These are phyloP conservation scores for Zonitis immaculata DNA, from an alignment of 2,888 invertebrate species.

Conservation along the genomic window DNA sequence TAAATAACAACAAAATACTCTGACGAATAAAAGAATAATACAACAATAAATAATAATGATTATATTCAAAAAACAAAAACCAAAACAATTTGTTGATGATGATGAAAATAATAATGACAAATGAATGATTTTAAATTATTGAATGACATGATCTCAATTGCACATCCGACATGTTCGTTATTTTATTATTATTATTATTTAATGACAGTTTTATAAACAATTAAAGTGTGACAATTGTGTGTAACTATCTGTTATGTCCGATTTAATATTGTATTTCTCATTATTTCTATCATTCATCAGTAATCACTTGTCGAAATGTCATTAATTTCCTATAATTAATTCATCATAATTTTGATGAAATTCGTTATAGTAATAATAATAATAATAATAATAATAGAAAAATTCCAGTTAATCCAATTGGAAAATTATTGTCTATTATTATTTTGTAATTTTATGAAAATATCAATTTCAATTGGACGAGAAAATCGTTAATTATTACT, in stretches of 20 bases:
- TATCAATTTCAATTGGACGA: no score
- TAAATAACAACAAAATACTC: background rate
- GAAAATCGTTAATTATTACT: no score
- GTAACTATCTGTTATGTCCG: conserved; percentile 21
- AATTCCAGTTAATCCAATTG: no score
- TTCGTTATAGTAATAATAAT: no score
- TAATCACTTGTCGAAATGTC: conserved; percentile 19
- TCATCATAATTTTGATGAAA: no score
- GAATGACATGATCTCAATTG: conserved; percentile 9
- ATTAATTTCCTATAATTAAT: conserved; percentile 19
- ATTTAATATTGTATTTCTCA: conserved; percentile 16
- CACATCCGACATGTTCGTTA: conserved; percentile 10
- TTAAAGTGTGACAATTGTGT: conserved; percentile 16
- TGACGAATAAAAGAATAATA: background rate
- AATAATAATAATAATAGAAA: no score
- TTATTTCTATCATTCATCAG: conserved; percentile 15
- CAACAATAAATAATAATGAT: background rate
- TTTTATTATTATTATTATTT: no score
- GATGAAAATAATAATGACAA: background rate
- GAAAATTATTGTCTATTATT: no score
- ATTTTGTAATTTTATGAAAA: no score
- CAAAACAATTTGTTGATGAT: no score
- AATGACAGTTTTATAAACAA: conserved; percentile 18
- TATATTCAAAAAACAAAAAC: background rate
- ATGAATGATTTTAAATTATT: background rate